Conservation (phyloP, 2,797 vertebrate genomes). For the Sciurus vulgaris region DNA sequence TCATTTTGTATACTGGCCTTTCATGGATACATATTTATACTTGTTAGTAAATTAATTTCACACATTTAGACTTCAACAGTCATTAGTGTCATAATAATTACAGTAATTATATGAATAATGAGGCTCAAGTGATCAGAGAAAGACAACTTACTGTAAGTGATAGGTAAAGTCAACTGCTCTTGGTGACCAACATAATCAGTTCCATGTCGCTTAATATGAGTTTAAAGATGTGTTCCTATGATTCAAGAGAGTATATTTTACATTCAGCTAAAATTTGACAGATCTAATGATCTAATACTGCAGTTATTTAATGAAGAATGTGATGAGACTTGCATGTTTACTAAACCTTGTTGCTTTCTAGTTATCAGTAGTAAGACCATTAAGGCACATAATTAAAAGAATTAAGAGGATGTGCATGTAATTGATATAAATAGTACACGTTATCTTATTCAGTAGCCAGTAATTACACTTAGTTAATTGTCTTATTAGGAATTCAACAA, state of each 20-base stretch:
- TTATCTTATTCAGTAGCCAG: slow-evolving; percentile 72
- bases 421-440: slow-evolving; percentile 67
- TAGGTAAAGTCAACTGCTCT: slow-evolving; percentile 74
- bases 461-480: slow-evolving; percentile 77
- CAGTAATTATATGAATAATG: slow-evolving; percentile 83
- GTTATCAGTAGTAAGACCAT: slow-evolving; percentile 62
- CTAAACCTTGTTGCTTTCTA: slow-evolving; percentile 74
- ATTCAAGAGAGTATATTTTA: slow-evolving; percentile 29
- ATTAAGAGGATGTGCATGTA: slow-evolving; percentile 67
- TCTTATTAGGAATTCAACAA: slow-evolving; percentile 70
- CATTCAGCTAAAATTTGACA: slow-evolving; percentile 68
- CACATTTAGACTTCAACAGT: slow-evolving; percentile 85
- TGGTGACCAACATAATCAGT: slow-evolving; percentile 64
- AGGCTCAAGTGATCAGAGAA: slow-evolving; percentile 65
- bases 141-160: slow-evolving; percentile 64
- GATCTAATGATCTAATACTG: slow-evolving; percentile 63
- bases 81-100: slow-evolving; percentile 84
- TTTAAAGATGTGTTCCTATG: slow-evolving; percentile 73
- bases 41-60: slow-evolving; percentile 87
- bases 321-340: slow-evolving; percentile 59
- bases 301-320: slow-evolving; percentile 77
- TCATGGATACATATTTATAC: slow-evolving; percentile 80
- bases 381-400: slow-evolving; percentile 78
- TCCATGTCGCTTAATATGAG: slow-evolving; percentile 68
- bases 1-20: slow-evolving; percentile 69